Conservation (phyloP, 2,797 vertebrate species). For the Ctenopoma multispine region DNA sequence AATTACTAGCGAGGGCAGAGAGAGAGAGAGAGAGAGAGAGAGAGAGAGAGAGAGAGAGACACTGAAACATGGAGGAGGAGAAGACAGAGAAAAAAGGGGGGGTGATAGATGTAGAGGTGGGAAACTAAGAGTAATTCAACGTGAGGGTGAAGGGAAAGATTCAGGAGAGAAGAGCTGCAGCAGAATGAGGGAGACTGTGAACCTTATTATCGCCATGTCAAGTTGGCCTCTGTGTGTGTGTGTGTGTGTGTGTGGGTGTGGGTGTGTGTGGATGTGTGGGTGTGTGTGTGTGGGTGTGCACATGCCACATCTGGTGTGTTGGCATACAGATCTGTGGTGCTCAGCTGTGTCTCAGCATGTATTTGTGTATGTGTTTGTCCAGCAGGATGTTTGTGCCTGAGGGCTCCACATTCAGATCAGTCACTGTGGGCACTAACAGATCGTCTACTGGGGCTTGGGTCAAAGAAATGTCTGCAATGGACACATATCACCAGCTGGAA, state of each 20-base stretch:
- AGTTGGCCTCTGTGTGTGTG: conserved; percentile 1
- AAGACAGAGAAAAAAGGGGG: conserved; percentile 1
- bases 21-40: conserved; percentile 25
- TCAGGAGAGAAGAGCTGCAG: conserved; percentile 16
- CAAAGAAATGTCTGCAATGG: conserved; percentile 39
- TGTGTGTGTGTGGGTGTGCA: not conserved
- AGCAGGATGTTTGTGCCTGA: conserved; percentile 29
- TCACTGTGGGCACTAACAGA: conserved; percentile 40
- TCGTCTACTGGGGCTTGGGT: conserved; percentile 31
- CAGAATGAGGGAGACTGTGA: conserved; percentile 23
- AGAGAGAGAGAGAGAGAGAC: conserved; percentile 24
- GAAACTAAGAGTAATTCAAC: conserved; percentile 17
- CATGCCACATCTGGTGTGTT: conserved; percentile 54
- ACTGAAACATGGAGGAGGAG: conserved; percentile 11
- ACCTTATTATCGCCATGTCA: conserved; percentile 34
- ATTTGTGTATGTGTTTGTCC: conserved; percentile 32
- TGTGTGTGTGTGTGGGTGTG: conserved; percentile 2
- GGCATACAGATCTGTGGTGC: conserved; percentile 35
- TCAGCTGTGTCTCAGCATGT: conserved; percentile 59
- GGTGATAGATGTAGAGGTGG: conserved; percentile 13
- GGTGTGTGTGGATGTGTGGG: too few species aligned
- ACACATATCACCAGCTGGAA: conserved; percentile 38
- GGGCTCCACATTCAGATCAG: conserved; percentile 45
- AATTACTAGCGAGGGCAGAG: conserved; percentile 42
- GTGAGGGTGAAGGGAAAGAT: conserved; percentile 19